Base-by-base conservation (phyloP, 2,888 invertebrate genomes). In the Drosophila stalkeri region DNA sequence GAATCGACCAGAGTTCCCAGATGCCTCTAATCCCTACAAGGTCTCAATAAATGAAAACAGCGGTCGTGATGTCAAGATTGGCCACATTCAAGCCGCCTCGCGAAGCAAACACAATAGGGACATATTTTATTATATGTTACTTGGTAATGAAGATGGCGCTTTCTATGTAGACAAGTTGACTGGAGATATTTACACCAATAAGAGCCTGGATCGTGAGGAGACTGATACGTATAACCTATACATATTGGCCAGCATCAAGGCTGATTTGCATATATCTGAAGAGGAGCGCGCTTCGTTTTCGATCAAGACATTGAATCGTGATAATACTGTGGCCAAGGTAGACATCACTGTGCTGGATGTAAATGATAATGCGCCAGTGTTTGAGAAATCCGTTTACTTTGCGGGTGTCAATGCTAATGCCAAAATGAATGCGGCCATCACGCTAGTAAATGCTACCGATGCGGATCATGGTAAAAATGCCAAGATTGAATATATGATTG, bases 401-500 rank as follows among this genome's bases (percentile, higher is more conserved):
- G 92, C 94, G 92, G 96, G 96, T 6, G 94, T 97, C 18, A 97
- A 96, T 91, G 95, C 96, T 51, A 96, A 96, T 93, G 96, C 97
- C 0, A 95, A 95, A 16, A 94, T 96, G 47, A 97, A 96, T 90
- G 96, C 96, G 85, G 95, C 96, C 39, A 95, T 97, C 0, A 93
- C 95, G 0, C 95, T 96, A 52, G 95, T 98, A 3, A 94, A 95
- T 31, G 98, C 98, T 0, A 94, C 94, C 2, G 99, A 99, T 93
- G 95, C 95, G 0, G 99, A 99, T 92, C 94, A 96, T 7, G 97
- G 96, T 0, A 95, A 95, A 70, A 98, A 98, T 91, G 97, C 98
- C 0, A 96, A 96, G 4, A 93, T 98, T 1, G 94, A 95, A 41
- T 98, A 98, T 92, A 95, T 96, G 92, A 96, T 99, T 52, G 95